These are phyloP conservation scores for Zapus hudsonius DNA, from an alignment of 2,113 vertebrate genomes.

Conservation along the genomic window DNA sequence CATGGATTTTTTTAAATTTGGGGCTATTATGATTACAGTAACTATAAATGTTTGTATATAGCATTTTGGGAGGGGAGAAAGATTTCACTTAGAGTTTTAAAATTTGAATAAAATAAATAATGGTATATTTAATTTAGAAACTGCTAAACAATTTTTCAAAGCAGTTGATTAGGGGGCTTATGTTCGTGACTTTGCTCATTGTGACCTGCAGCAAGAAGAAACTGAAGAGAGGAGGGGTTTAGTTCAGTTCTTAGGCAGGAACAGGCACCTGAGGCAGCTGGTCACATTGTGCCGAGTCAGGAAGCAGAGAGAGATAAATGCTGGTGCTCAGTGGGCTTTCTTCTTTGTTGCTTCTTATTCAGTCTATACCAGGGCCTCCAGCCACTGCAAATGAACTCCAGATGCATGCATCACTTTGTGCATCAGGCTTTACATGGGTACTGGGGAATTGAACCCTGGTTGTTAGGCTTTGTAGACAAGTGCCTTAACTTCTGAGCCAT, in stretches of 20 bases:
- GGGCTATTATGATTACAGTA: neutral
- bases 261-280: too few relatives aligned
- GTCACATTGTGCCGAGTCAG: neutral
- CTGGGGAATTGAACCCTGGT: too few relatives aligned
- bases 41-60: neutral
- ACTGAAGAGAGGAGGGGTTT: too few relatives aligned
- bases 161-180: neutral
- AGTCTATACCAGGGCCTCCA: too few relatives aligned
- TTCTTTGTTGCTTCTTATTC: neutral
- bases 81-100: neutral
- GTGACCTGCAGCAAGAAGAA: too few relatives aligned
- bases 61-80: neutral
- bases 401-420: too few relatives aligned
- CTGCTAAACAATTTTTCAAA: neutral
- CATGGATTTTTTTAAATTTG: neutral
- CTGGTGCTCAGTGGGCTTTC: neutral
- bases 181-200: neutral
- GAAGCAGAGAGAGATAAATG: neutral
- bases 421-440: too few relatives aligned
- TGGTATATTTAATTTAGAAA: neutral
- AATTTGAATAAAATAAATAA: too few relatives aligned
- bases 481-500: too few relatives aligned
- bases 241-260: too few relatives aligned
- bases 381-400: too few relatives aligned
- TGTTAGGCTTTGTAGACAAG: too few relatives aligned